These are phyloP conservation scores for Masnerella sp. DNA, from an alignment of 2,888 invertebrate genomes.

Conservation along the genomic window DNA sequence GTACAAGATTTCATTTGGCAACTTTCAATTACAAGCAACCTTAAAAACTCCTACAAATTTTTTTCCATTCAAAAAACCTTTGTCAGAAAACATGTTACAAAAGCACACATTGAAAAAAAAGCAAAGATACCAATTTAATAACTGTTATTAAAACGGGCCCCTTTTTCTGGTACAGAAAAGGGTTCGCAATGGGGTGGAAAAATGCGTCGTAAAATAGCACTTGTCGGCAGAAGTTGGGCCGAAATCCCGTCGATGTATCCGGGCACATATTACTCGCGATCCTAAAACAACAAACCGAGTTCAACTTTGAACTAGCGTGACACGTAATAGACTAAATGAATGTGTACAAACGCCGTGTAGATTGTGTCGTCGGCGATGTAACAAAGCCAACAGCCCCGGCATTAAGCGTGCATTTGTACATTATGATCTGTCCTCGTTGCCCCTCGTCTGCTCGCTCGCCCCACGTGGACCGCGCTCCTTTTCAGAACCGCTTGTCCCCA, in stretches of 20 bases:
- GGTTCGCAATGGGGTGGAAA: too few species aligned
- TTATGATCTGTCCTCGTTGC: slow-evolving; percentile 51
- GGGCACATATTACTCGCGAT: slow-evolving; percentile 40
- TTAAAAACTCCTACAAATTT: too few species aligned
- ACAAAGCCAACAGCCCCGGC: slow-evolving; percentile 58
- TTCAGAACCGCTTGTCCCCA: slow-evolving; percentile 51
- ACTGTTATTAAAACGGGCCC: too few species aligned
- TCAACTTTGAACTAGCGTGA: slow-evolving; percentile 50
- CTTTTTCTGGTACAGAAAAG: too few species aligned
- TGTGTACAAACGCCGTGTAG: slow-evolving; percentile 54
- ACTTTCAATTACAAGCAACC: too few species aligned
- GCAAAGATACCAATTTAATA: too few species aligned
- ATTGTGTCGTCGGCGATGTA: slow-evolving; percentile 59
- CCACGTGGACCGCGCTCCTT: slow-evolving; percentile 38
- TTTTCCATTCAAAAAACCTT: too few species aligned
- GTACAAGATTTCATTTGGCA: too few species aligned
- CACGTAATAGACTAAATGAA: slow-evolving; percentile 55
- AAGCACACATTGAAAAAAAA: too few species aligned
- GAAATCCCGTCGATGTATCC: slow-evolving; percentile 43
- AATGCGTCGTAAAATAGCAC: slow-evolving; percentile 23
- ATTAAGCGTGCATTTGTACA: slow-evolving; percentile 61
- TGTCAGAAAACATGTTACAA: too few species aligned
- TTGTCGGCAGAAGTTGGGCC: slow-evolving; percentile 31
- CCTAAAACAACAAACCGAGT: slow-evolving; percentile 52
- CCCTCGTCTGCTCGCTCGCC: slow-evolving; percentile 45